Evolutionary conservation across 2,888 invertebrate genomes (phyloP).

Genomic region (Carabus problematicus): DNA sequence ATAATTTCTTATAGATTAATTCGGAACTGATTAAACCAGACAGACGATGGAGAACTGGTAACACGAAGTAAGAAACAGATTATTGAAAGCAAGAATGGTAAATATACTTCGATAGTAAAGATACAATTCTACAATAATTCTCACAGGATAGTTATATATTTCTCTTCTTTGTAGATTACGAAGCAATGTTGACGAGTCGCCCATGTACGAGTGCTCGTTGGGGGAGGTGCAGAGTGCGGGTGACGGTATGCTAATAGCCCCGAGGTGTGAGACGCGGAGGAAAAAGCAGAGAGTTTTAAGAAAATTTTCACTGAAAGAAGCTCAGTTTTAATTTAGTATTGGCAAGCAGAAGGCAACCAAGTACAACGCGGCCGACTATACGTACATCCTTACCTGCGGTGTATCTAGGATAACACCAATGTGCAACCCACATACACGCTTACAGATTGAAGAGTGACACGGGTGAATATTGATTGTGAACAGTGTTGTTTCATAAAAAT

Average conservation of each 20-base stretch:
- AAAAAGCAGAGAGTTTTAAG: slow-evolving; percentile 53
- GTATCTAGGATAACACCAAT: too few species aligned
- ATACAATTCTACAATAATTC: slow-evolving; percentile 1
- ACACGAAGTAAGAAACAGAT: not conserved
- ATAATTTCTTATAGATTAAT: too few species aligned
- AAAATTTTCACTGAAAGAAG: slow-evolving; percentile 55
- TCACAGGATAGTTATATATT: not conserved
- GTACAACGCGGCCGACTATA: too few species aligned
- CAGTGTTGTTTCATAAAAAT: too few species aligned
- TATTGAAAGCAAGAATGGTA: too few species aligned
- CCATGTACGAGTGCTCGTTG: slow-evolving; percentile 6
- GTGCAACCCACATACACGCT: too few species aligned
- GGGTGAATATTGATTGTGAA: too few species aligned
- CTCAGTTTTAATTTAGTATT: slow-evolving; percentile 58
- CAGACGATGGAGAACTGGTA: too few species aligned
- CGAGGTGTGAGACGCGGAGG: slow-evolving; percentile 48
- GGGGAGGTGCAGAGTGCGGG: slow-evolving; percentile 39
- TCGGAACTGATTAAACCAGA: too few species aligned
- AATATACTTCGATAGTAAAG: not conserved
- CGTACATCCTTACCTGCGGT: not conserved
- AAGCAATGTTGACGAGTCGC: slow-evolving; percentile 13
- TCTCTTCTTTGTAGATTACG: not conserved
- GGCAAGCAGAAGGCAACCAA: slow-evolving; percentile 44
- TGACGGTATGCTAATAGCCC: slow-evolving; percentile 51
- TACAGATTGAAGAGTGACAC: too few species aligned